Evolutionary conservation across 2,797 vertebrate genomes (phyloP).

Genomic region (Pyrocephalus nanus): DNA sequence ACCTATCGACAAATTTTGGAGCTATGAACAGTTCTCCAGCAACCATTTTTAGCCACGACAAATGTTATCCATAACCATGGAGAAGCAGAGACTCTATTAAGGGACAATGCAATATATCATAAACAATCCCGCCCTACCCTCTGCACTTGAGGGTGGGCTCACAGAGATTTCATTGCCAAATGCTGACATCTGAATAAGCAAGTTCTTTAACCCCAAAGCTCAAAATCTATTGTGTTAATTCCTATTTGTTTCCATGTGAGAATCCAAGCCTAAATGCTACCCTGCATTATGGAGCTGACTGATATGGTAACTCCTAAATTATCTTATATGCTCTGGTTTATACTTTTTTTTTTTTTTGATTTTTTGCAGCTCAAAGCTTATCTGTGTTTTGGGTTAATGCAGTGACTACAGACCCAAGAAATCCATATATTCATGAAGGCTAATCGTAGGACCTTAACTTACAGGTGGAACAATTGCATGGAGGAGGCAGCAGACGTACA

Average conservation of each 20-base stretch:
- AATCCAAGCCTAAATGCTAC: neutral
- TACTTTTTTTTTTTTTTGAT: neutral
- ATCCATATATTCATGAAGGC: neutral
- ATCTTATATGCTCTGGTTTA: neutral
- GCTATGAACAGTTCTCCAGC: neutral
- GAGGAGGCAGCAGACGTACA: neutral
- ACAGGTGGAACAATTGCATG: neutral
- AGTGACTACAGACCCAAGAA: neutral
- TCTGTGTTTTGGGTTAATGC: neutral
- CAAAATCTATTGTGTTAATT: neutral
- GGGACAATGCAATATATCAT: neutral
- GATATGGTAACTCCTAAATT: neutral
- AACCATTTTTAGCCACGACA: neutral
- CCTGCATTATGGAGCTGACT: neutral
- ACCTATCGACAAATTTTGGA: neutral
- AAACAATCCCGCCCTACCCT: neutral
- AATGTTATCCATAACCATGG: neutral
- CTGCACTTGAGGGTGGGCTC: accelerated
- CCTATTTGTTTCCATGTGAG: neutral
- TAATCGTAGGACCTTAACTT: neutral
- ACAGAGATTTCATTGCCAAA: neutral
- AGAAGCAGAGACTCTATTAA: neutral
- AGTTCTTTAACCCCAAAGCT: neutral
- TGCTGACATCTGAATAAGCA: neutral
- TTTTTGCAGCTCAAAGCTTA: neutral